phyloP scores from a whole-genome alignment of 2,888 invertebrate species.

The Calliphora vomitoria region DNA sequence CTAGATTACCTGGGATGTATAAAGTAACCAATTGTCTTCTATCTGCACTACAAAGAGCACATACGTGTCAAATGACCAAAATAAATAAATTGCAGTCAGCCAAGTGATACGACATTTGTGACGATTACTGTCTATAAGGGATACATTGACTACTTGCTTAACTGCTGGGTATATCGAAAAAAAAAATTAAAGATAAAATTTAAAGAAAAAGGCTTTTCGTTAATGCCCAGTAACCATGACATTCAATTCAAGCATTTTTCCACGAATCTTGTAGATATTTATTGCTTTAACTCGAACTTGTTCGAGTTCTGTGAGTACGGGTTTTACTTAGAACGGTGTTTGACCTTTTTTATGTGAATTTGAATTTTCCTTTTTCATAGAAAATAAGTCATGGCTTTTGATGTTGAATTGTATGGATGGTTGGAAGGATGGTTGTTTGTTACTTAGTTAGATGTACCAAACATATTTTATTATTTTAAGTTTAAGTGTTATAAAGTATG shows the following conservation, averaged over 20 bases:
- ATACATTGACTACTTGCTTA: too few relatives aligned
- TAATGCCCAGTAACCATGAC: not conserved
- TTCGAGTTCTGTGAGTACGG: slow-evolving; percentile 14
- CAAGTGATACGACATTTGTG: too few relatives aligned
- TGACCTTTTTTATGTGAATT: slow-evolving; percentile 15
- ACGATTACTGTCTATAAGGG: too few relatives aligned
- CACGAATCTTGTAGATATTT: not conserved
- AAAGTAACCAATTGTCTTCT: too few relatives aligned
- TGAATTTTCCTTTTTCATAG: slow-evolving; percentile 6
- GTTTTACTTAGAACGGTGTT: not conserved
- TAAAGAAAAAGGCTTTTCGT: too few relatives aligned
- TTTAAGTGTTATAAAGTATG: not conserved
- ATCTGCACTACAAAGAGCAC: too few relatives aligned
- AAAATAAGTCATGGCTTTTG: slow-evolving; percentile 10
- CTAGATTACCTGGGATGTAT: too few relatives aligned
- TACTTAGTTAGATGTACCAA: not conserved
- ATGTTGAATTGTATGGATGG: slow-evolving; percentile 13
- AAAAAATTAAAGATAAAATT: too few relatives aligned
- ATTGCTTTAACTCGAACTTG: slow-evolving; percentile 4
- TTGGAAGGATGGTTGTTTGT: not conserved
- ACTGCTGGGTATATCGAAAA: too few relatives aligned
- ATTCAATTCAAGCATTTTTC: not conserved
- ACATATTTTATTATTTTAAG: not conserved
- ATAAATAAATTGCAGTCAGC: too few relatives aligned
- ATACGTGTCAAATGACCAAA: too few relatives aligned